Evolutionary conservation across 2,888 invertebrate species (phyloP).

Genomic region (Zaprionus bogoriensis): DNA sequence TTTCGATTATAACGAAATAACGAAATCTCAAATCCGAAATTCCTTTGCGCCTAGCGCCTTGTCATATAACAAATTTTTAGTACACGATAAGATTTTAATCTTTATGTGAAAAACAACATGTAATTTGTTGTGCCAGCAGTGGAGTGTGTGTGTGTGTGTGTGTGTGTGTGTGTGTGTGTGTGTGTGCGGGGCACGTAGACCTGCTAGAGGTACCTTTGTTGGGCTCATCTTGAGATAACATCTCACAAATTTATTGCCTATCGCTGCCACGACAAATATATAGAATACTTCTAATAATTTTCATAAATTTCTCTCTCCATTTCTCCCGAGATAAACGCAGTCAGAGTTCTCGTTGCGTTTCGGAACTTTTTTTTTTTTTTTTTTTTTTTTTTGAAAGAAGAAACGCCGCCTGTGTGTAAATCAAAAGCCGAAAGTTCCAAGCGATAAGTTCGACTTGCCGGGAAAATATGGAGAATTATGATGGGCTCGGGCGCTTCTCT

Average conservation of each 20-base stretch:
- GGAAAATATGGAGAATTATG: slow-evolving; percentile 46
- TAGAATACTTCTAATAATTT: slow-evolving; percentile 78
- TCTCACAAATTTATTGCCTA: slow-evolving; percentile 79
- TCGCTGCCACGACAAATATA: slow-evolving; percentile 51
- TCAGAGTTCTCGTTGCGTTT: slow-evolving; percentile 27
- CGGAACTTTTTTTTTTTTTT: too few relatives aligned
- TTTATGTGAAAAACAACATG: slow-evolving; percentile 81
- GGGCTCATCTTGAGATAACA: slow-evolving; percentile 76
- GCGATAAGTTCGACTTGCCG: slow-evolving; percentile 56
- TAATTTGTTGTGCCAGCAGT: slow-evolving; percentile 69
- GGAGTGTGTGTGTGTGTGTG: slow-evolving; percentile 15
- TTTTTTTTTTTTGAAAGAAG: too few relatives aligned
- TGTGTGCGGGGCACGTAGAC: slow-evolving; percentile 40
- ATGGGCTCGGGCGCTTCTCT: slow-evolving; percentile 33
- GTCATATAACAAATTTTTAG: slow-evolving; percentile 77
- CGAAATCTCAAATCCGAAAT: slow-evolving; percentile 26
- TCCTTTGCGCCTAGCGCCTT: slow-evolving; percentile 72
- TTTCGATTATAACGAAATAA: slow-evolving; percentile 57
- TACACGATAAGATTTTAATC: slow-evolving; percentile 81
- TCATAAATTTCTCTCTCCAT: slow-evolving; percentile 62
- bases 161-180: slow-evolving; percentile 25
- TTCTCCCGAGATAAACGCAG: slow-evolving; percentile 52
- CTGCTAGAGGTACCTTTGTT: slow-evolving; percentile 37
- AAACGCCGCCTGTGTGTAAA: slow-evolving; percentile 70
- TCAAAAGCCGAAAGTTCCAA: slow-evolving; percentile 60